Evolutionary conservation across 2,113 vertebrate species (phyloP).

Genomic region (Apeltes quadracus): DNA sequence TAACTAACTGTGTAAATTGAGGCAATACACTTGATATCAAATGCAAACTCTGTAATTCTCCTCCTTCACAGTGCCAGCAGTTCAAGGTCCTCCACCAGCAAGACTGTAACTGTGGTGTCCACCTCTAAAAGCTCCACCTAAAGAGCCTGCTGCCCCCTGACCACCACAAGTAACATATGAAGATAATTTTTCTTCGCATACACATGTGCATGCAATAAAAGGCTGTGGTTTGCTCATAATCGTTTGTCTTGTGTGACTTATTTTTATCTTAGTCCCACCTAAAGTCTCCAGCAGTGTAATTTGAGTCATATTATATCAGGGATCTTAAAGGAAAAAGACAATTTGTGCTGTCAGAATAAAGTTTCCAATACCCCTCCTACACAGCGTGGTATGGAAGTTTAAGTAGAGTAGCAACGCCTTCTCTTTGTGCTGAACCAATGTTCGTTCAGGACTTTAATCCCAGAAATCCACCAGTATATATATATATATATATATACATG

Average conservation of each 20-base stretch:
- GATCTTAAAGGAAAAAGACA: background rate
- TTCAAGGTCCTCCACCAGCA: background rate
- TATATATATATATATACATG: background rate
- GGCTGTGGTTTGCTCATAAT: constrained; percentile 23
- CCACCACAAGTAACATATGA: background rate
- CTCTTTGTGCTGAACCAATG: background rate
- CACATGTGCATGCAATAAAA: constrained; percentile 64
- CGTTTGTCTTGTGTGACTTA: constrained; percentile 17
- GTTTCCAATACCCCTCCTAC: background rate
- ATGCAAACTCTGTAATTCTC: constrained; percentile 2
- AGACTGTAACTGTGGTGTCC: constrained; percentile 68
- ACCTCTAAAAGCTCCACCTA: constrained; percentile 16
- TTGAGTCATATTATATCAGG: background rate
- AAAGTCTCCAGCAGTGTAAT: background rate
- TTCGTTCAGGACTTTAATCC: background rate
- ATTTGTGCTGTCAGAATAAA: background rate
- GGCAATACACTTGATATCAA: background rate
- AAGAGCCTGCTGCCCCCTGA: background rate
- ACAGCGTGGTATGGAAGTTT: background rate
- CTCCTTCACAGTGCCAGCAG: fast-evolving
- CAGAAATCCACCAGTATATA: too few species aligned
- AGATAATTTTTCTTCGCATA: constrained; percentile 22
- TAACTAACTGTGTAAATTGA: background rate
- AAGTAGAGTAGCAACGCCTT: background rate
- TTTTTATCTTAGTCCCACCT: constrained; percentile 25